phyloP scores from a whole-genome alignment of 2,797 vertebrate species.

The Poeciliopsis infans region DNA sequence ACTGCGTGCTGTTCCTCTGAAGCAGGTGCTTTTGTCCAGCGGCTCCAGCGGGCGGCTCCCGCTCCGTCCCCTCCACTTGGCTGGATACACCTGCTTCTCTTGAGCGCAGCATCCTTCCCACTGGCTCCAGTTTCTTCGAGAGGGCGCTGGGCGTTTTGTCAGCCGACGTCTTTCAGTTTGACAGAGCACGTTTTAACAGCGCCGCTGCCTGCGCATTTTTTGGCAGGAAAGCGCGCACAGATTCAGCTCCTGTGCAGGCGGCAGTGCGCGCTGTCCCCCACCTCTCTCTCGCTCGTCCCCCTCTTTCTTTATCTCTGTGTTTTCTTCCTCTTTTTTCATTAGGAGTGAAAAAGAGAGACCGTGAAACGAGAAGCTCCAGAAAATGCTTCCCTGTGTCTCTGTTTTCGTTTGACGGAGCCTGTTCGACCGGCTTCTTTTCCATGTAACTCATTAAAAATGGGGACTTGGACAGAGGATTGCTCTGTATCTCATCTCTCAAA shows the following conservation, averaged over 20 bases:
- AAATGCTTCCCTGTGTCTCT: slow-evolving; percentile 5
- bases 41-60: slow-evolving; percentile 46
- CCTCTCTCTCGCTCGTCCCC: neutral
- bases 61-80: slow-evolving; percentile 48
- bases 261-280: neutral
- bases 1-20: slow-evolving; percentile 26
- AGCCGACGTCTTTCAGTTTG: neutral
- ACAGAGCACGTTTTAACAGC: slow-evolving; percentile 17
- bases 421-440: fast-evolving
- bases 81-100: slow-evolving; percentile 62
- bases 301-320: neutral
- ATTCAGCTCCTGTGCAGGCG: slow-evolving; percentile 16
- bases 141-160: slow-evolving; percentile 15
- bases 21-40: slow-evolving; percentile 51
- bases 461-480: neutral
- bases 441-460: neutral
- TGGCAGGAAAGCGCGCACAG: slow-evolving; percentile 6
- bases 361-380: slow-evolving; percentile 15
- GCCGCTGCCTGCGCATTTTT: neutral
- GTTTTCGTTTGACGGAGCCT: neutral
- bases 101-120: slow-evolving; percentile 53
- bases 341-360: neutral
- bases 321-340: neutral
- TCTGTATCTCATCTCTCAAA: neutral
- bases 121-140: slow-evolving; percentile 17